Evolutionary conservation across 2,797 vertebrate genomes (phyloP), one percentile per base, ranked within the genome.

Genomic region (Pempheris klunzingeri): DNA sequence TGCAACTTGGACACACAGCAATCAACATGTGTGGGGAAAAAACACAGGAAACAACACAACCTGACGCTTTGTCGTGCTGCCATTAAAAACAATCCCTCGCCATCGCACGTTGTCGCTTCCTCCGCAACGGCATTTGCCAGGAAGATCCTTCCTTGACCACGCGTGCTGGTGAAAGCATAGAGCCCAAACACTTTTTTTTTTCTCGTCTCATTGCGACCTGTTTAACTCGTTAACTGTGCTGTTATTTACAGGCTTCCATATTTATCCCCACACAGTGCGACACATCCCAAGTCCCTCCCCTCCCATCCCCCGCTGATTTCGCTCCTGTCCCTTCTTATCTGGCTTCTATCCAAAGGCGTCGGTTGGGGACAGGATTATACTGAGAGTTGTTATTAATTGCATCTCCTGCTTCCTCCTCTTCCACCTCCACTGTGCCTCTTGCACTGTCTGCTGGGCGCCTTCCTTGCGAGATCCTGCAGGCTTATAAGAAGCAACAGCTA

Each of bases 321-420:
- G 18, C 85, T 88, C 85, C 79, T 75, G 81, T 85, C 78, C 80
- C 78, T 73, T 90, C 88, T 90, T 91, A 91, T 93, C 88, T 90
- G 75, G 80, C 69, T 76, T 59, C 85, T 76, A 86, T 90, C 88
- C 88, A 81, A 86, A 90, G 88, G 84, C 88, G 85, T 87, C 76
- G 74, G 84, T 87, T 59, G 58, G 80, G 81, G 85, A 88, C 83
- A 78, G 91, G 91, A 92, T 93, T 91, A 92, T 91, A 90, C 85
- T 84, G 85, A 88, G 91, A 91, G 87, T 65, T 87, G 84, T 91
- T 91, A 92, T 93, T 93, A 91, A 90, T 83, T 88, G 88, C 76
- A 80, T 85, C 88, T 86, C 59, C 84, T 76, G 71, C 87, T 83
- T 85, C 88, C 70, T 88, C 81, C 77, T 83, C 77, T 68, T 68